Evolutionary conservation across 2,797 vertebrate species (phyloP).

Genomic region (Sebastes trivittatus): DNA sequence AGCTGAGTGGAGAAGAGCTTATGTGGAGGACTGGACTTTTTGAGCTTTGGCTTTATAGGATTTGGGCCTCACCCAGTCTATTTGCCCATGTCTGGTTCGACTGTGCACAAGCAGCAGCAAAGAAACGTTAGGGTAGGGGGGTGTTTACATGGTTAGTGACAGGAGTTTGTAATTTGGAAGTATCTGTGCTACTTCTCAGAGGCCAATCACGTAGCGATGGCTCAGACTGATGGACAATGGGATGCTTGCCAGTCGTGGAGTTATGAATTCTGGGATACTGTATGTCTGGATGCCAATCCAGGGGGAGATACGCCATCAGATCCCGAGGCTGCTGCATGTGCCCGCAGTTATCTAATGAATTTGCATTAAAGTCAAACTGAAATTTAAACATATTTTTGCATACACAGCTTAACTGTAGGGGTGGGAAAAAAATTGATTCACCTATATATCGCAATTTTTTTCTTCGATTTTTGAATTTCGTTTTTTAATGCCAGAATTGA

Average conservation of each 20-base stretch:
- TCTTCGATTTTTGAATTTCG: no score
- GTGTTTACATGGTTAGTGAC: neutral
- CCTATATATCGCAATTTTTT: no score
- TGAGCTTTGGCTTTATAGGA: constrained; percentile 8
- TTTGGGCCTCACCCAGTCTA: neutral
- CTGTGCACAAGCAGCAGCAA: constrained; percentile 3
- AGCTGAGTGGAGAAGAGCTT: constrained; percentile 51
- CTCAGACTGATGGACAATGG: constrained; percentile 4
- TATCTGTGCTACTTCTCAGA: constrained; percentile 32
- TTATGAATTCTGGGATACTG: constrained; percentile 30
- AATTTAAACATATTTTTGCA: neutral
- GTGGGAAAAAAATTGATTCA: no score
- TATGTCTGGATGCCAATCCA: constrained; percentile 27
- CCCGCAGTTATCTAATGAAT: constrained; percentile 44
- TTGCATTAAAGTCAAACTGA: constrained; percentile 50
- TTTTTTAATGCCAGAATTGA: no score
- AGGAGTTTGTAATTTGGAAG: constrained; percentile 24
- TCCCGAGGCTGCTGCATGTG: constrained; percentile 80
- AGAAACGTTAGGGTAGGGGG: neutral
- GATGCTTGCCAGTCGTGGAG: constrained; percentile 16
- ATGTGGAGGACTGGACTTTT: constrained; percentile 41
- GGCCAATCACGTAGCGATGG: neutral
- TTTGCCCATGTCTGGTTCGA: neutral
- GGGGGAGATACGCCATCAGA: constrained; percentile 78
- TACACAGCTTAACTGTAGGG: no score